Percentiles rank a stretch among this genome's conserved stretches.
Conservation (phyloP, 2,888 invertebrate genomes). For the Prenolepis imparis region DNA sequence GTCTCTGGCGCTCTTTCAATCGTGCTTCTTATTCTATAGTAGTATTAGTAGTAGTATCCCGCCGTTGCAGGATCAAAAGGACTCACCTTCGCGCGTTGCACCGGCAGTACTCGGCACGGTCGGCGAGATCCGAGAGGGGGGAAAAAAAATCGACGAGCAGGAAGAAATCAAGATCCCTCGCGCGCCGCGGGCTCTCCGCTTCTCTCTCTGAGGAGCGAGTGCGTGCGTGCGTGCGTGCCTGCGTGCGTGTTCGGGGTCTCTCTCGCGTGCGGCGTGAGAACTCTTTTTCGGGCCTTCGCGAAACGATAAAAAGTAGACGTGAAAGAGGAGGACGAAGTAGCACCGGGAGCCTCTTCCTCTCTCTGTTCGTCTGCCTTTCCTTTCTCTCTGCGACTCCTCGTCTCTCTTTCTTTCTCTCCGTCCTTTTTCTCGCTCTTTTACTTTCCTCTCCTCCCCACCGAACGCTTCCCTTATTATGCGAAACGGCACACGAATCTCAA, state of each 20-base stretch:
- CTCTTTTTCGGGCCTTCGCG: constrained; percentile 70
- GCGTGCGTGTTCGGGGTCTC: constrained; percentile 65
- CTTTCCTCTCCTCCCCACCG: constrained; percentile 36
- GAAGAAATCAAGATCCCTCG: constrained; percentile 66
- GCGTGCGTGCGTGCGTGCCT: constrained; percentile 60
- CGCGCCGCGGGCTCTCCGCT: constrained; percentile 61
- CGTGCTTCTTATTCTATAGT: not conserved
- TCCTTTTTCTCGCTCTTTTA: not conserved
- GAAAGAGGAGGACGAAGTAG: constrained; percentile 60
- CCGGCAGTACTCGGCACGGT: constrained; percentile 43
- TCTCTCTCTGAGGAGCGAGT: constrained; percentile 67
- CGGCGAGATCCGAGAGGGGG: constrained; percentile 49
- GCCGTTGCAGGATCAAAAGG: constrained; percentile 3
- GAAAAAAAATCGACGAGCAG: constrained; percentile 58
- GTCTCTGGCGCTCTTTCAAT: not conserved
- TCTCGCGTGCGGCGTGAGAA: constrained; percentile 77
- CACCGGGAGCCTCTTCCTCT: constrained; percentile 39
- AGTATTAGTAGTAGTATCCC: not conserved
- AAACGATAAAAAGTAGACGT: constrained; percentile 73
- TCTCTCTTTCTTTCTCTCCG: not conserved
- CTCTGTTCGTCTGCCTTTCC: constrained; percentile 43
- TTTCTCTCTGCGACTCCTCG: not conserved
- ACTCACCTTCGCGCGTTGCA: constrained; percentile 65
- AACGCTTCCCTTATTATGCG: constrained; percentile 73
- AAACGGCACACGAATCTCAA: constrained; percentile 73